Conservation (phyloP, 2,797 vertebrate genomes). For the Chromobotia macracanthus region DNA sequence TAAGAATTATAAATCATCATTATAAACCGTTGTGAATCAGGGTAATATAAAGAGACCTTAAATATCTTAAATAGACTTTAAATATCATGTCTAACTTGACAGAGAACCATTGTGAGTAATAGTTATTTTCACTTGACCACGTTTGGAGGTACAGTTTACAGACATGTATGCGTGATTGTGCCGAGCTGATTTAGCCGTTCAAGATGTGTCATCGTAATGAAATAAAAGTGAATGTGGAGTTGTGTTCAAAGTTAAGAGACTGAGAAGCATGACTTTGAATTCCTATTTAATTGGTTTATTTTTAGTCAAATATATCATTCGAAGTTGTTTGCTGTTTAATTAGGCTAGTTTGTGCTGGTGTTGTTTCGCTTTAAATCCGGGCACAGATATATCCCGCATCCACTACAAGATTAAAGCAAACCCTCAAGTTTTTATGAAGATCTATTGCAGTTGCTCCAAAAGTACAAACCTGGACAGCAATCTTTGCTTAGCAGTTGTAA, state of each 20-base stretch:
- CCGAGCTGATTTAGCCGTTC: background rate
- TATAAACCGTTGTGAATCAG: too few species aligned
- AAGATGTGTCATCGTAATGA: background rate
- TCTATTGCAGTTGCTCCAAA: background rate
- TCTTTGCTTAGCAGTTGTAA: background rate
- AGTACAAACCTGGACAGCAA: background rate
- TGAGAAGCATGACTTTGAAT: background rate
- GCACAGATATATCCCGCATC: background rate
- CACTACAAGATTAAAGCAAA: conserved; percentile 16
- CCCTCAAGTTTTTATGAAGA: background rate
- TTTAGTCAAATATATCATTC: too few species aligned
- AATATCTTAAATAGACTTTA: background rate
- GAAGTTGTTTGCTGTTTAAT: background rate
- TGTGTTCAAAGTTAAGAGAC: background rate
- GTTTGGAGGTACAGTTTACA: background rate
- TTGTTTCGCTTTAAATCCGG: background rate
- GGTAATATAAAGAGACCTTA: too few species aligned
- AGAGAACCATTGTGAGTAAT: background rate
- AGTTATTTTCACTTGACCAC: background rate
- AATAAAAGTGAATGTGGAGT: conserved; percentile 1
- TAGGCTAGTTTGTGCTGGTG: conserved; percentile 3
- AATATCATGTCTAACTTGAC: background rate
- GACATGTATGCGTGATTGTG: background rate
- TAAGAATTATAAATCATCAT: too few species aligned
- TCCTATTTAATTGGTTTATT: background rate